Evolutionary conservation across 1,140 invertebrate species (phyloP).

Genomic region (Lysiphlebus fabarum): DNA sequence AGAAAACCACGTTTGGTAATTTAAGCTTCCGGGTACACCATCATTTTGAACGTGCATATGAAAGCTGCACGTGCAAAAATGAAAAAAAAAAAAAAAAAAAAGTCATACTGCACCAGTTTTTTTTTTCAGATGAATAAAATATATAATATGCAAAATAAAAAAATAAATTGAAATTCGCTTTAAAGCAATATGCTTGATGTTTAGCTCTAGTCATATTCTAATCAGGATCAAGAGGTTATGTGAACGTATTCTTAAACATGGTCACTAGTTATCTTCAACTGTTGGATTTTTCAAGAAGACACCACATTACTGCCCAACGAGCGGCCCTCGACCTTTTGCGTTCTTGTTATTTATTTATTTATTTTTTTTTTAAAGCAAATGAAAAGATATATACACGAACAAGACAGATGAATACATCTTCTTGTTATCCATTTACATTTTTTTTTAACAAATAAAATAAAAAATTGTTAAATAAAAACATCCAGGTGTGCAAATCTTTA

Average conservation of each 20-base stretch:
- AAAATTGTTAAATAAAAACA: background rate
- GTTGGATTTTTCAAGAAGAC: constrained; percentile 1
- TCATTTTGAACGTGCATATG: constrained; percentile 18
- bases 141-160: constrained; percentile 13
- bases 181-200: constrained; percentile 26
- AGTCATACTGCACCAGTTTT: constrained; percentile 4
- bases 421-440: constrained; percentile 14
- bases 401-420: background rate
- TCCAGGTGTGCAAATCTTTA: constrained; percentile 7
- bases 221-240: constrained; percentile 56
- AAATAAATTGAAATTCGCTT: constrained; percentile 20
- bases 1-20: constrained; percentile 23
- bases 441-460: constrained; percentile 1
- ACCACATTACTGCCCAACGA: constrained; percentile 3
- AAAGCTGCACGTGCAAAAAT: constrained; percentile 25
- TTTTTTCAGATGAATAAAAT: constrained; percentile 11
- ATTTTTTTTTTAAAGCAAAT: background rate
- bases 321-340: constrained; percentile 14
- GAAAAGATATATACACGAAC: too few species aligned
- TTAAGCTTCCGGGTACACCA: constrained; percentile 41
- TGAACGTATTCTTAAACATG: constrained; percentile 43
- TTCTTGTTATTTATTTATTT: constrained; percentile 11
- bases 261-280: constrained; percentile 33
- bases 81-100: constrained; percentile 12
- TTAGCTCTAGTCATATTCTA: constrained; percentile 47